Evolutionary conservation across 2,797 vertebrate genomes (phyloP), one percentile per base, ranked within the genome.

Genomic region (Mormyrus hasselquistii): DNA sequence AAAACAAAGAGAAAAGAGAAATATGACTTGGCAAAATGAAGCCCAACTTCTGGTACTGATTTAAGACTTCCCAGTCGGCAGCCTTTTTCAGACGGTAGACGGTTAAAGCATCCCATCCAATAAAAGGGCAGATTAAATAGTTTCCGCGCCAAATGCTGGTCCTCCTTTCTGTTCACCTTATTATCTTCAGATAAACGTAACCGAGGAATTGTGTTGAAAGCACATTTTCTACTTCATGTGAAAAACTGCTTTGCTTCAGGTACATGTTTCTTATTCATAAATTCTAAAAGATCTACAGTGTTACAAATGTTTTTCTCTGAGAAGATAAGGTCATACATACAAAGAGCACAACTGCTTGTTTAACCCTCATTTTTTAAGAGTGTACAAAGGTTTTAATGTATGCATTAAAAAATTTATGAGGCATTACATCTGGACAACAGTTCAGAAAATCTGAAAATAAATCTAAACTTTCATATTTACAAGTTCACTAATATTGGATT

Each of bases 81-180:
- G 87, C 73, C 52, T 90, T 91, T 49, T 90, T 38, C 91, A 76
- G 41, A 76, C 59, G 88, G 84, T 87, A 90, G 79, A 89, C 92
- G 88, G 47, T 91, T 85, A 89, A 87, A 89, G 38, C 89, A 93
- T 95, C 93, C 91, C 90, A 91, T 90, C 50, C 87, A 89, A 90
- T 89, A 91, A 89, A 89, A 92, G 87, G 92, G 89, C 82, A 91
- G 92, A 95, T 93, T 87, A 93, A 93, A 94, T 92, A 89, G 88
- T 91, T 92, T 92, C 90, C 89, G 87, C 90, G 49, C 19, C 38
- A 76, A 88, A 88, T 9, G 41, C 82, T 90, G 90, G 62, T 91
- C 73, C 4, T 90, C 85, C 90, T 91, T 93, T 87, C 90, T 84
- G 91, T 91, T 92, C 88, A 85, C 91, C 57, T 92, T 91, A 65